A percentile compares a stretch with the other conserved stretches of the same genome.
Evolutionary conservation across 2,797 vertebrate species (phyloP).

Genomic region (Pyrrhura leucotis): DNA sequence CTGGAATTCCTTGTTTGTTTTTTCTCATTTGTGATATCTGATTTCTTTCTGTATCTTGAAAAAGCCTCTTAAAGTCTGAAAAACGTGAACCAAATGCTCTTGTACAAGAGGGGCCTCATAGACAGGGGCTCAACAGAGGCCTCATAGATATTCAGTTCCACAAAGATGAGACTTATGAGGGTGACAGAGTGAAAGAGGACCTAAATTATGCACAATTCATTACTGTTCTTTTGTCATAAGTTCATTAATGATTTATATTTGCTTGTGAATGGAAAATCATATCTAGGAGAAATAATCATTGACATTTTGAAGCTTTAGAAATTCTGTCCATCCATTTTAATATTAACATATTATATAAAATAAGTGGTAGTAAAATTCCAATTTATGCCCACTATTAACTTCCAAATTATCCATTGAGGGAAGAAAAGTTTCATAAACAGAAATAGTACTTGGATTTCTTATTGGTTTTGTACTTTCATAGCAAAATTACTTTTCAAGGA

Average conservation of each 20-base stretch:
- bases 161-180: not conserved
- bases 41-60: not conserved
- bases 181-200: not conserved
- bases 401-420: not conserved
- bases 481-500: not conserved
- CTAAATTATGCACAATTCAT: not conserved
- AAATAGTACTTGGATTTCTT: not conserved
- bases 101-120: not conserved
- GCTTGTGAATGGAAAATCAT: not conserved
- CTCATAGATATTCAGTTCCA: not conserved
- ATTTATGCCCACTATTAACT: not conserved
- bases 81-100: not conserved
- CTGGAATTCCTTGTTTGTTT: not conserved
- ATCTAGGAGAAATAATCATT: not conserved
- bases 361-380: not conserved
- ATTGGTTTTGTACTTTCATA: not conserved
- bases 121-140: not conserved
- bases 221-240: not conserved
- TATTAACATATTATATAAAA: not conserved
- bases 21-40: not conserved
- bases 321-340: not conserved
- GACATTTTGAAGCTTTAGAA: not conserved
- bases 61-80: not conserved
- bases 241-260: not conserved
- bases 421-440: not conserved